Evolutionary conservation across 1,140 invertebrate genomes (phyloP), one percentile per base, ranked within the genome.

Genomic region (Drosophila arawakana): DNA sequence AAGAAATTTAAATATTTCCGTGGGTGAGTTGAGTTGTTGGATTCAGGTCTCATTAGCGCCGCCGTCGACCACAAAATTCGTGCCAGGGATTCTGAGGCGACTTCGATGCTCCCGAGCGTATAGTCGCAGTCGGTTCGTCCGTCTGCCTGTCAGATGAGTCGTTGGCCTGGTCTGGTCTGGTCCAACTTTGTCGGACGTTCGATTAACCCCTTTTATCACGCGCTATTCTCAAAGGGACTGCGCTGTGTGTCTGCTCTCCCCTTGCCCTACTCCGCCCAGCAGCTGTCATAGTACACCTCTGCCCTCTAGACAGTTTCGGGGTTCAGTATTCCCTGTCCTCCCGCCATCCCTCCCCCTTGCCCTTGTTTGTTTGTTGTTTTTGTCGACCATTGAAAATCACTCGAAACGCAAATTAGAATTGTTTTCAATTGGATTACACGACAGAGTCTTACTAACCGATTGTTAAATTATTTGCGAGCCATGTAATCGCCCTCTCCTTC

Each of bases 141-240:
- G 54, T 57, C 35, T 10, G 15, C 1, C 44, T 4, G 15, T 9
- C 46, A 9, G 73, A 30, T 39, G 11, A 10, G 49, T 39, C 41
- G 52, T 55, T 70, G 30, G n/a, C 10, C 7, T 18, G 34, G 44
- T 11, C 35, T 18, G 34, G 44, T 11, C 35, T 35, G 76, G 37
- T 34, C 34, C 25, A 30, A 34, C 65, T 59, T 59, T 21, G 15
- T 39, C 49, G 58, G 70, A 52, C 65, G 65, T 86, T 86, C 84
- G 84, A 89, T 88, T 88, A 88, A 88, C 84, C 84, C 84, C 84
- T 88, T 88, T 89, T 84, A 89, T 84, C 84, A 73, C 80, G 78
- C 74, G 77, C 78, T 89, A 88, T 88, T 77, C 84, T 88, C 84
- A 44, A 72, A 37, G 84, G 84, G 58, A 10, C 10, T 37, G 50